These are phyloP conservation scores for Pterostichus niger DNA, from an alignment of 2,888 invertebrate species.

Conservation along the genomic window DNA sequence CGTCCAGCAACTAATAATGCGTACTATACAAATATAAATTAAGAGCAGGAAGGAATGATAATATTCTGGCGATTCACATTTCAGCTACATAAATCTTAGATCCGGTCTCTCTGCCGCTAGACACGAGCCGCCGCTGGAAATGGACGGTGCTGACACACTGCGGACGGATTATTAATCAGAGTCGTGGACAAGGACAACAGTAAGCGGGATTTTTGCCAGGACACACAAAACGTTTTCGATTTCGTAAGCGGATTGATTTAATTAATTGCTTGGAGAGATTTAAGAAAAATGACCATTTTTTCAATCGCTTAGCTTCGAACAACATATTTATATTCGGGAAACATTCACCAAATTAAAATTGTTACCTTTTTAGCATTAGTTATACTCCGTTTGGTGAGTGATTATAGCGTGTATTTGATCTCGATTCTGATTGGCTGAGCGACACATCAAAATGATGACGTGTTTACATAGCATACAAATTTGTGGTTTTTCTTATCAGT, in stretches of 20 bases:
- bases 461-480: no score
- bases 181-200: not conserved
- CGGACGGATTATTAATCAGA: constrained; percentile 44
- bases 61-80: constrained; percentile 7
- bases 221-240: not conserved
- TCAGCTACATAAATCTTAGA: constrained; percentile 34
- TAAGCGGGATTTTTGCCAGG: constrained; percentile 38
- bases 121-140: constrained; percentile 28
- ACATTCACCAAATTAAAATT: constrained; percentile 15
- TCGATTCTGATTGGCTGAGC: no score
- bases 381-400: no score
- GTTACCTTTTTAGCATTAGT: no score
- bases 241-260: constrained; percentile 18
- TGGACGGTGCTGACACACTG: constrained; percentile 17
- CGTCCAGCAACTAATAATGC: constrained; percentile 22
- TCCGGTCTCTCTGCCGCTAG: not conserved
- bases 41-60: constrained; percentile 17
- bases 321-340: not conserved
- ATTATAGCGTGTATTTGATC: no score
- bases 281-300: constrained; percentile 16
- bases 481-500: no score
- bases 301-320: constrained; percentile 1
- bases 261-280: constrained; percentile 15
- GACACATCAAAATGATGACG: no score
- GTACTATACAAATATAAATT: constrained; percentile 31